Evolutionary conservation across 1,140 invertebrate species (phyloP), one percentile per base, ranked within the genome.

Genomic region (Laupala kohalensis): DNA sequence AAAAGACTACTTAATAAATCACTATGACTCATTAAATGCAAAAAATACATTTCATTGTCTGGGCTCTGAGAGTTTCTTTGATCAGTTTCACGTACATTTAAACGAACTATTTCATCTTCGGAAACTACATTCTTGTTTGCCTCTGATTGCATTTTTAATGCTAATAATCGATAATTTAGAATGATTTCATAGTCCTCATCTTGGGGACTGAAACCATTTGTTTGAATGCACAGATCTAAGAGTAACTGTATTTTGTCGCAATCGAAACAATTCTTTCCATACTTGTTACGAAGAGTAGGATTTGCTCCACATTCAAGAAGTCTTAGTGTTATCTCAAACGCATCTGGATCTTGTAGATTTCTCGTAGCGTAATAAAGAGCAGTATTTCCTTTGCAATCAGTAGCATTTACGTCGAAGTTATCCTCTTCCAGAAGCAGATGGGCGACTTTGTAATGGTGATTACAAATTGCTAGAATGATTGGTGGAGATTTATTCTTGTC

Each of bases 321-420:
- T 19, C 93, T 77, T 23, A 93, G 77, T 26, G 85, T 78, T 62
- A 86, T 77, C 4, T 89, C 83, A 0, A 85, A n/a, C n/a, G n/a
- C 86, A 63, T 86, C 81, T 28, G 80, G 77, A 74, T 88, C 86
- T 15, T 86, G n/a, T n/a, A n/a, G n/a, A n/a, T n/a, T 85, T 76
- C 86, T 86, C 15, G 89, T 87, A 0, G 93, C 92, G 78, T 93
- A 94, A 80, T 95, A 92, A 9, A 95, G 80, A 0, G 91, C 86
- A 15, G 90, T 90, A 74, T 93, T 93, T 13, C 88, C 87, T 74
- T 88, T 89, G 1, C 83, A 81, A 78, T 93, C 91, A 9, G 78
- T 75, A 73, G 84, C 83, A 77, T 93, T 92, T 0, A 92, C 81
- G 77, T 90, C 82, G 12, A 81, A 76, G 27, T 81, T 29, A 5